Base-by-base conservation (phyloP, 2,113 vertebrate genomes). In the Drymodes brunneopygia region DNA sequence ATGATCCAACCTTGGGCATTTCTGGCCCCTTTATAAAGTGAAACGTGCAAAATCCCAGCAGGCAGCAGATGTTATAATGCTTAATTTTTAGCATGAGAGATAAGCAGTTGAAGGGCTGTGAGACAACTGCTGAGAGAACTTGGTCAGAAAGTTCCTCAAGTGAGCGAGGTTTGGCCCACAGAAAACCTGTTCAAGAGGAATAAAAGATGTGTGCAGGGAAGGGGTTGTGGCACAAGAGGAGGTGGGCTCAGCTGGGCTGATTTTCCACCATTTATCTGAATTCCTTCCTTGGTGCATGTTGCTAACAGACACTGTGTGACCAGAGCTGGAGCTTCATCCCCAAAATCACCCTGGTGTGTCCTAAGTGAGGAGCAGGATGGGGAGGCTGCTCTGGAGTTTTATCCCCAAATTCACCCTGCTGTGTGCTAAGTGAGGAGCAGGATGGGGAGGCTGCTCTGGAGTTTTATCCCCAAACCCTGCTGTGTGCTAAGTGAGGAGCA, bases 401-500 rank as follows among this genome's bases (percentile, higher is more conserved):
- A 53, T 57, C 24, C 44, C 65, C 31, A 54, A 11, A 36, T 61
- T 40, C 65, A 40, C 5, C 29, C 54, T 23, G 40, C n/a, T n/a
- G n/a, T n/a, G 5, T 14, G 14, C 1, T 27, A 1, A 20, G 12
- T 2, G 9, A 87, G 73, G 36, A 56, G 7, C 56, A 79, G 47
- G 10, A 10, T 5, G 5, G 11, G 27, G 6, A 45, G 11, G 51
- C 50, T 25, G 70, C 12, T 44, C 51, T 36, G 57, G 60, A 88
- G 33, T 25, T 42, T n/a, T 14, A 11, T 44, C 61, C 38, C 60
- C 36, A 10, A 9, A 58, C 4, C 36, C 65, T 15, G 21, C 4
- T 2, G 1, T 15, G 6, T 1, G 1, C 7, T 21, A 1, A 16
- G 19, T 7, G 10, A 85, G 74, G 29, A 73, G 27, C 70, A 80